Percentiles rank a stretch among this genome's conserved stretches.
phyloP scores from a whole-genome alignment of 2,113 vertebrate genomes.

The Epinephelus moara region DNA sequence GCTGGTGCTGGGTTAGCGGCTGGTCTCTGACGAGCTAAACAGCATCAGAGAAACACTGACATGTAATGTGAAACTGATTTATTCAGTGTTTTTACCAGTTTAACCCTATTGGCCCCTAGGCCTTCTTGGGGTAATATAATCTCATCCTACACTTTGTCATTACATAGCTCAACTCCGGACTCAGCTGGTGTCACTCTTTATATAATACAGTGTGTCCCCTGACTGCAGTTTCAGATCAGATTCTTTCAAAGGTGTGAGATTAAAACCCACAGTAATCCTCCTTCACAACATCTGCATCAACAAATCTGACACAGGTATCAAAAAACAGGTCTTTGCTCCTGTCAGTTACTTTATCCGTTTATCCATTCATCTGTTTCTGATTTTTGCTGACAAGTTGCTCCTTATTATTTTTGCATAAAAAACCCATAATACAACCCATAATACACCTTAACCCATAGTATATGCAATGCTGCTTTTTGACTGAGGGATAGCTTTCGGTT shows the following conservation, averaged over 20 bases:
- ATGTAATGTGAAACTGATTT: too few species aligned
- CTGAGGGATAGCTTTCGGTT: too few species aligned
- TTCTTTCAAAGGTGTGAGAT: not conserved
- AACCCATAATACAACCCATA: too few species aligned
- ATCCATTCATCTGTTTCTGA: not conserved
- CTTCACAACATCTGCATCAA: not conserved
- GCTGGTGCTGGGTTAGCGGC: too few species aligned
- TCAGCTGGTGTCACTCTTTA: not conserved
- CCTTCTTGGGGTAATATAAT: not conserved
- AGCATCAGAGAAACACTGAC: too few species aligned
- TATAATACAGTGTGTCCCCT: not conserved
- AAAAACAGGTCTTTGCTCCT: not conserved
- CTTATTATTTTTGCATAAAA: not conserved
- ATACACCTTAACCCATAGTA: too few species aligned
- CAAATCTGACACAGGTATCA: not conserved
- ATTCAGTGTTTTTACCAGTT: too few species aligned
- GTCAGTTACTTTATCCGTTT: not conserved
- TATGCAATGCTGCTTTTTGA: too few species aligned
- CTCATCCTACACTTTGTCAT: not conserved
- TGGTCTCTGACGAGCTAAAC: too few species aligned
- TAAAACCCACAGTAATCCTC: not conserved
- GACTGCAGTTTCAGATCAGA: not conserved
- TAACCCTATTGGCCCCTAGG: too few species aligned
- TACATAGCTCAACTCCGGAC: not conserved
- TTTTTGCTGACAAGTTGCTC: not conserved